These are phyloP conservation scores for Acanthosepion lycidas DNA, from an alignment of 2,888 invertebrate species.

Conservation along the genomic window DNA sequence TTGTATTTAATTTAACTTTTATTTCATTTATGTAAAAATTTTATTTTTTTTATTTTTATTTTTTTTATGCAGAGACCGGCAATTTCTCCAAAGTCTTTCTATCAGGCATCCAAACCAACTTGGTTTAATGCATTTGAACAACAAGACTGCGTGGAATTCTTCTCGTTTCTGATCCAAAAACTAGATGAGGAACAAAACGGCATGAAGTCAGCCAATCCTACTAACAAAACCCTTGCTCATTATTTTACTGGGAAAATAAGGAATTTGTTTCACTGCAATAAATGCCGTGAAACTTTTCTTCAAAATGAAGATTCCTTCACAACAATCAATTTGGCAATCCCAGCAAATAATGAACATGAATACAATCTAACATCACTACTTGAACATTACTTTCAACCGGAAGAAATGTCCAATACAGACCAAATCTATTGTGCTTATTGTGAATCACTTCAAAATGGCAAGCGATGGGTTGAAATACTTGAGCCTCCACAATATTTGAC, in stretches of 20 bases:
- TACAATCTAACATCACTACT: conserved; percentile 83
- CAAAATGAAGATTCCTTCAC: conserved; percentile 84
- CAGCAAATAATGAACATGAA: conserved; percentile 59
- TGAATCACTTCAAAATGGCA: conserved; percentile 84
- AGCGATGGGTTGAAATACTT: conserved; percentile 82
- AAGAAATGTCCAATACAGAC: conserved; percentile 86
- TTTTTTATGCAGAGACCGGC: conserved; percentile 76
- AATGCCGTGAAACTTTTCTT: conserved; percentile 83
- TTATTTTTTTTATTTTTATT: too few relatives aligned
- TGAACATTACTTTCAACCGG: conserved; percentile 85
- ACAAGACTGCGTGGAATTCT: conserved; percentile 91
- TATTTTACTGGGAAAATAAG: conserved; percentile 79
- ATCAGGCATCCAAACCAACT: conserved; percentile 83
- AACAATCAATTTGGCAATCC: conserved; percentile 79
- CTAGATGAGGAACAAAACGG: conserved; percentile 83
- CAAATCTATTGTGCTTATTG: conserved; percentile 87
- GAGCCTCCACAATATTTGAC: conserved; percentile 86
- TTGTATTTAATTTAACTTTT: too few relatives aligned
- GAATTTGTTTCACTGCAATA: conserved; percentile 84
- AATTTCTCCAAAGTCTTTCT: conserved; percentile 83
- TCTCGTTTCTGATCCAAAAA: conserved; percentile 83
- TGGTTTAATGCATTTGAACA: conserved; percentile 86
- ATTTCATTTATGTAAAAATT: too few relatives aligned
- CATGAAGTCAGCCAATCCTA: conserved; percentile 16
- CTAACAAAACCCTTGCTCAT: conserved; percentile 82